Percentiles rank a stretch among this genome's conserved stretches.
Conservation (phyloP, 2,888 invertebrate species). For the Scotopteryx bipunctaria region DNA sequence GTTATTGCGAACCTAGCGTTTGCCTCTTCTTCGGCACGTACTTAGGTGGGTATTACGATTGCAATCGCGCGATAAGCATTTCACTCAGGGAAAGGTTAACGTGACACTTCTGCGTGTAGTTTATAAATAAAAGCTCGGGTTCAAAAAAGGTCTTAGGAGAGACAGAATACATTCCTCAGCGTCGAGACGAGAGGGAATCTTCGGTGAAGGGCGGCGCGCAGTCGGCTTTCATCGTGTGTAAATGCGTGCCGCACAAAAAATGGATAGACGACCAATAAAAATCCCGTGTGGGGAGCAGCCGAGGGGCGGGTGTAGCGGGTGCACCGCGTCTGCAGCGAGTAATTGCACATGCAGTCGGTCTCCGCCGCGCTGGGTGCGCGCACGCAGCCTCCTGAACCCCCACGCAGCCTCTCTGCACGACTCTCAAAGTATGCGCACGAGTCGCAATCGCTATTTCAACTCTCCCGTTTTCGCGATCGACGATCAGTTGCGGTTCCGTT, state of each 20-base stretch:
- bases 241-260: conserved; percentile 76
- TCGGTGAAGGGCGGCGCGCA: conserved; percentile 69
- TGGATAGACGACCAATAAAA: conserved; percentile 79
- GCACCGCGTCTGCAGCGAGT: conserved; percentile 56
- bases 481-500: conserved; percentile 56
- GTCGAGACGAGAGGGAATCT: conserved; percentile 72
- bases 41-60: conserved; percentile 34
- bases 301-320: conserved; percentile 78
- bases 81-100: conserved; percentile 20
- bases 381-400: conserved; percentile 72
- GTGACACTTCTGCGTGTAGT: conserved; percentile 21
- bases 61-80: conserved; percentile 29
- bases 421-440: conserved; percentile 55
- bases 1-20: conserved; percentile 69
- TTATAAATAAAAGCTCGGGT: conserved; percentile 22
- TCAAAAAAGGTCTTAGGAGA: conserved; percentile 48
- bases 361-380: conserved; percentile 75
- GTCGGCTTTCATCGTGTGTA: conserved; percentile 76
- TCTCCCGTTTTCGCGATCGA: conserved; percentile 50
- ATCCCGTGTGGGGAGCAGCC: conserved; percentile 73
- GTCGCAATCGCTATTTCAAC: conserved; percentile 44
- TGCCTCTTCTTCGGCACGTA: conserved; percentile 49
- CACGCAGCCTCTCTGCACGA: conserved; percentile 41
- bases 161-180: conserved; percentile 72
- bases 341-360: conserved; percentile 75